These are phyloP conservation scores for Taxidea taxus DNA, from an alignment of 2,113 vertebrate genomes.

Conservation along the genomic window DNA sequence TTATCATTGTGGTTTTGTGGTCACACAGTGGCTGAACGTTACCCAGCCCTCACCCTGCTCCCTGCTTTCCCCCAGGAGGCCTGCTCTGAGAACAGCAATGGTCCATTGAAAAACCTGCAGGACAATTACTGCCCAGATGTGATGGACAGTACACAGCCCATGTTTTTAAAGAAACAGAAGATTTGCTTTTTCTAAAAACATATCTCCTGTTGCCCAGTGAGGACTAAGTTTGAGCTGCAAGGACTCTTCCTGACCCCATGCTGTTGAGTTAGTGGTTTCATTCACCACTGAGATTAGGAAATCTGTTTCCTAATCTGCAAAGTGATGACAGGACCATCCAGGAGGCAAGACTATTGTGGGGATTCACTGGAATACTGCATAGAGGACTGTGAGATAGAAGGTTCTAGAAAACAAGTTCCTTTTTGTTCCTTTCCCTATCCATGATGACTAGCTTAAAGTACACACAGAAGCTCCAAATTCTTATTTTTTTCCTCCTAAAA, in stretches of 20 bases:
- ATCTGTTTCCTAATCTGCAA: background rate
- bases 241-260: background rate
- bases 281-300: background rate
- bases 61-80: constrained; percentile 17
- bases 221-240: background rate
- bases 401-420: background rate
- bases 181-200: background rate
- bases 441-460: background rate
- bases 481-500: background rate
- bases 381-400: background rate
- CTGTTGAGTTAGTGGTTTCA: background rate
- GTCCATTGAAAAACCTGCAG: background rate
- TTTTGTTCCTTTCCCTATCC: background rate
- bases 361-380: accelerated
- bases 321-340: background rate
- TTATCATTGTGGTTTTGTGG: constrained; percentile 81
- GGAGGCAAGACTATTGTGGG: background rate
- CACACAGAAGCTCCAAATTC: background rate
- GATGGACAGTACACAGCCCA: accelerated
- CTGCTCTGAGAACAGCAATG: constrained; percentile 44
- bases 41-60: constrained; percentile 32
- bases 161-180: background rate
- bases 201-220: accelerated
- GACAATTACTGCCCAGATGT: too few species aligned
- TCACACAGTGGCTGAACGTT: constrained; percentile 55